These are phyloP conservation scores for Epistrophella euchroma DNA, from an alignment of 2,888 invertebrate species.

Conservation along the genomic window DNA sequence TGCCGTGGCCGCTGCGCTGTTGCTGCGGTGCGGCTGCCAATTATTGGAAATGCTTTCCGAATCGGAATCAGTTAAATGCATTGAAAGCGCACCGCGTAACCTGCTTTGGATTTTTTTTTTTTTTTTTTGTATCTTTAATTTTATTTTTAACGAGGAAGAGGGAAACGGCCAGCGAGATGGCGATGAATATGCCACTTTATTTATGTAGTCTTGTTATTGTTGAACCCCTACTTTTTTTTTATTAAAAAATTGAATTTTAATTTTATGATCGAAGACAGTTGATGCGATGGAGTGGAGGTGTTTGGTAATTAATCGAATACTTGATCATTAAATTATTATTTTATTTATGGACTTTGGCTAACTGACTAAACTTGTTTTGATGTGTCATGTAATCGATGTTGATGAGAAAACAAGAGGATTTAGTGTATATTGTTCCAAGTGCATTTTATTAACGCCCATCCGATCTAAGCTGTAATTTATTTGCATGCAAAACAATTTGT, in stretches of 20 bases:
- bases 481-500: not conserved
- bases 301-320: constrained; percentile 30
- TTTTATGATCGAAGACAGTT: constrained; percentile 39
- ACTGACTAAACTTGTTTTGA: constrained; percentile 26
- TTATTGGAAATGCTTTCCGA: constrained; percentile 75
- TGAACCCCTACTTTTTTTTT: constrained; percentile 33
- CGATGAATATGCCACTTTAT: constrained; percentile 41
- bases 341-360: constrained; percentile 23
- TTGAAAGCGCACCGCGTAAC: constrained; percentile 30
- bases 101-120: constrained; percentile 39
- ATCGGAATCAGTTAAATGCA: constrained; percentile 68
- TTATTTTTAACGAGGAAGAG: constrained; percentile 52
- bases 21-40: constrained; percentile 55
- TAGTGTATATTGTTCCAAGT: not conserved
- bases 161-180: constrained; percentile 40
- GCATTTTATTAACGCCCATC: not conserved
- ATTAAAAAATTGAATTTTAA: constrained; percentile 34
- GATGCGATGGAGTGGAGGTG: constrained; percentile 48
- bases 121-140: not conserved
- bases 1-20: not conserved
- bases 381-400: constrained; percentile 46
- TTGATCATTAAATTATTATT: constrained; percentile 34
- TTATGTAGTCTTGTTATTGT: constrained; percentile 42
- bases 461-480: not conserved
- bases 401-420: not conserved